These are phyloP conservation scores for Scaptomyza cyrtandrae DNA, from an alignment of 2,888 invertebrate species.

Conservation along the genomic window DNA sequence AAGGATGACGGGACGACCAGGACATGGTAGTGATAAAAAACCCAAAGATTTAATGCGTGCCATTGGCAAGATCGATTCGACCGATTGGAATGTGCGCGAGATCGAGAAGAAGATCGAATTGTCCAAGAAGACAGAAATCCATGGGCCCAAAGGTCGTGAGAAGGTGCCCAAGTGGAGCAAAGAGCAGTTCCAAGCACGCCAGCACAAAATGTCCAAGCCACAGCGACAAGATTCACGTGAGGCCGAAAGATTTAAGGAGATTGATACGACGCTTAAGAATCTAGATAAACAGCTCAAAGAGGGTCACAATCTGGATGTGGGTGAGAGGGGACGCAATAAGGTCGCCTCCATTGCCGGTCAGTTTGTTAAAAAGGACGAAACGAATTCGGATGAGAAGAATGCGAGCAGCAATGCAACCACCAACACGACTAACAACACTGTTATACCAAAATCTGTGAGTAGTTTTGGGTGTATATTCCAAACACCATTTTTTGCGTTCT, in stretches of 20 bases:
- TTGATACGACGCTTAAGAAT: constrained; percentile 89
- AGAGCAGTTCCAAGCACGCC: constrained; percentile 89
- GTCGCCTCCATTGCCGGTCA: constrained; percentile 95
- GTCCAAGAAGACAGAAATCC: constrained; percentile 84
- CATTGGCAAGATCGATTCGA: constrained; percentile 94
- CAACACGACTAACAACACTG: constrained; percentile 58
- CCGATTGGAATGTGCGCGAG: constrained; percentile 96
- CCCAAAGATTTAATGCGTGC: constrained; percentile 94
- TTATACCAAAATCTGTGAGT: constrained; percentile 85
- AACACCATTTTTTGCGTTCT: constrained; percentile 23
- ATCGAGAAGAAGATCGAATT: constrained; percentile 94
- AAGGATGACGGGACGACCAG: constrained; percentile 88
- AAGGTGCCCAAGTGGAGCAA: constrained; percentile 96
- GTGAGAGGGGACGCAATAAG: constrained; percentile 89
- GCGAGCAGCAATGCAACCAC: constrained; percentile 71
- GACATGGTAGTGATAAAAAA: constrained; percentile 88
- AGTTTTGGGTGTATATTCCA: constrained; percentile 56
- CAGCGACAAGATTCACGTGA: constrained; percentile 86
- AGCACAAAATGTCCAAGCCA: constrained; percentile 89
- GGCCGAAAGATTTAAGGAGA: constrained; percentile 89
- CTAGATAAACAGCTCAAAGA: constrained; percentile 91
- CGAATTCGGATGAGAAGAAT: constrained; percentile 82
- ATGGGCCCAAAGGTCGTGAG: constrained; percentile 86
- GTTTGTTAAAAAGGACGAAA: constrained; percentile 85
- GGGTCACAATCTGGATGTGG: constrained; percentile 89